Conservation (phyloP, 2,113 vertebrate species). For the Pampusana beccarii region DNA sequence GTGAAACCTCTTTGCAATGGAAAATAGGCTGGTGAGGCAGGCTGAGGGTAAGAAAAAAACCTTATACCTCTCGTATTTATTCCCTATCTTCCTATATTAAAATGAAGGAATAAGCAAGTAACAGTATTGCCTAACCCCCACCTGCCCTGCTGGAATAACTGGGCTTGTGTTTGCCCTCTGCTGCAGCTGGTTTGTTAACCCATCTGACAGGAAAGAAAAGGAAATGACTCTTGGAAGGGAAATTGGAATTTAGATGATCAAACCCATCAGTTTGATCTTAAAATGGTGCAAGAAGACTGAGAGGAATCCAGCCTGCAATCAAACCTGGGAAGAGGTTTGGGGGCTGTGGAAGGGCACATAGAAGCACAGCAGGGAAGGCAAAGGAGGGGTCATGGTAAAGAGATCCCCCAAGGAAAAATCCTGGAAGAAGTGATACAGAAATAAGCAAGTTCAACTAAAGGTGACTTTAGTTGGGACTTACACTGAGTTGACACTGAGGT, state of each 20-base stretch:
- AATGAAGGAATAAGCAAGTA: not conserved
- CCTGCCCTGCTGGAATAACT: constrained; percentile 43
- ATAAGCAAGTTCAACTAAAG: not conserved
- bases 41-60: not conserved
- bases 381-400: accelerated
- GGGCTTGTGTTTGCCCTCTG: not conserved
- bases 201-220: not conserved
- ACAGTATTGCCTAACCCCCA: constrained; percentile 4
- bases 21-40: not conserved
- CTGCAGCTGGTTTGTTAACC: not conserved
- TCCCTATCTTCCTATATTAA: constrained; percentile 5
- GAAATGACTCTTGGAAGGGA: not conserved
- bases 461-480: not conserved
- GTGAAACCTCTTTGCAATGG: constrained; percentile 35
- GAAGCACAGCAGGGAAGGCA: not conserved
- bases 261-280: not conserved
- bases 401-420: not conserved
- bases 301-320: not conserved
- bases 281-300: not conserved
- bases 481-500: not conserved
- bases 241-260: not conserved
- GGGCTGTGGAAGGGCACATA: not conserved
- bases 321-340: not conserved
- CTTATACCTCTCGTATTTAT: not conserved
- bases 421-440: not conserved